Percentiles rank a stretch among this genome's conserved stretches.
Conservation (phyloP, 2,797 vertebrate species). For the Anolis apletophallus region DNA sequence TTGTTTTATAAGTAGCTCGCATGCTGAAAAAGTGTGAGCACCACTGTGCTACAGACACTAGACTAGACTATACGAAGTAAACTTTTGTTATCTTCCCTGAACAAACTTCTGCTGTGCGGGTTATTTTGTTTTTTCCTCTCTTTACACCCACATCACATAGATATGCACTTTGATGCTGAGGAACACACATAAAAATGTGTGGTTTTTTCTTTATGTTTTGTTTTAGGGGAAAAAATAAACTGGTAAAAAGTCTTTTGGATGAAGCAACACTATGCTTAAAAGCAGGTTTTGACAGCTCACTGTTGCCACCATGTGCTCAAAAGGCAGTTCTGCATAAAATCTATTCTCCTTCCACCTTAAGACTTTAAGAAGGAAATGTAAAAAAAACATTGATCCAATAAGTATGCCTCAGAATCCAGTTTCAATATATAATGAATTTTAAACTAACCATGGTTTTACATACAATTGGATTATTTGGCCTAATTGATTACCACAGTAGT, state of each 20-base stretch:
- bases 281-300: neutral
- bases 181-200: neutral
- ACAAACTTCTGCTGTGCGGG: accelerated
- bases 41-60: too few species aligned
- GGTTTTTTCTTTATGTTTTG: neutral
- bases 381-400: neutral
- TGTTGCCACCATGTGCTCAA: conserved; percentile 67
- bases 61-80: neutral
- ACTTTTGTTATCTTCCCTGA: conserved; percentile 13
- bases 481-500: neutral
- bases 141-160: conserved; percentile 26
- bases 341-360: neutral
- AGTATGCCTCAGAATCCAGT: neutral
- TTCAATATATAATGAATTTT: neutral
- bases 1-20: too few species aligned
- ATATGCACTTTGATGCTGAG: neutral
- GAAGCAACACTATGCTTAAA: conserved; percentile 3
- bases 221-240: neutral
- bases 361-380: neutral
- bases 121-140: conserved; percentile 2
- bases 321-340: conserved; percentile 52
- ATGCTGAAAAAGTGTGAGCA: too few species aligned
- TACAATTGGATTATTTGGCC: neutral
- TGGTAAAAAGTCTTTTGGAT: neutral
- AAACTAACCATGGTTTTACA: neutral